These are phyloP conservation scores for Didymodactylos carnosus DNA, from an alignment of 2,888 invertebrate species.

Conservation along the genomic window DNA sequence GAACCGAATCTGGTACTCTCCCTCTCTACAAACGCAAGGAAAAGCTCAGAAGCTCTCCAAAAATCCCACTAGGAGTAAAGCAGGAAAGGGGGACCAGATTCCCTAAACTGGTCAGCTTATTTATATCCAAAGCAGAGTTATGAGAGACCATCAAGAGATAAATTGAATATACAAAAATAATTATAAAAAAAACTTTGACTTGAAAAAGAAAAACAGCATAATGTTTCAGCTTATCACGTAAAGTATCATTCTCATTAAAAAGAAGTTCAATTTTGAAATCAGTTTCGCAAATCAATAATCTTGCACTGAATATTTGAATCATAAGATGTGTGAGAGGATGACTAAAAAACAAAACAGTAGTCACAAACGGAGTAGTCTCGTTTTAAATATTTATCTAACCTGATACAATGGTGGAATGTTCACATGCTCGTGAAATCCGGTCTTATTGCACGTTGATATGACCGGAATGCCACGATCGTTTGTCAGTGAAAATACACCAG, in stretches of 20 bases:
- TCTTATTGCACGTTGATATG: conserved; percentile 1
- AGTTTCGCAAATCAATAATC: not conserved
- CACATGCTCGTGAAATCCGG: conserved; percentile 11
- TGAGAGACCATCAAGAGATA: too few relatives aligned
- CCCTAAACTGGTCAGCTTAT: too few relatives aligned
- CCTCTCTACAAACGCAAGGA: too few relatives aligned
- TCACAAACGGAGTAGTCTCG: not conserved
- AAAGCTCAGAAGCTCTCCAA: too few relatives aligned
- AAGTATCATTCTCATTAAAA: not conserved
- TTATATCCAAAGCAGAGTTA: too few relatives aligned
- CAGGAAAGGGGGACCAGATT: too few relatives aligned
- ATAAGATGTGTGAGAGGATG: not conserved
- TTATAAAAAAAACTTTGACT: not conserved
- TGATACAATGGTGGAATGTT: conserved; percentile 5
- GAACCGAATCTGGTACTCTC: too few relatives aligned
- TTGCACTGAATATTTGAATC: not conserved
- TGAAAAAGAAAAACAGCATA: not conserved
- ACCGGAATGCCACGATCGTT: not conserved
- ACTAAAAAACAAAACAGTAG: not conserved
- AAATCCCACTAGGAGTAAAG: too few relatives aligned
- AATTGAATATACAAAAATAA: not conserved
- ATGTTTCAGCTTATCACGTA: not conserved
- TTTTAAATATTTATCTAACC: not conserved
- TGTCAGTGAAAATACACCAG: conserved; percentile 3
- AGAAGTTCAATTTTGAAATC: not conserved